Base-by-base conservation (phyloP, 2,888 invertebrate species). In the Glaucopsyche alexis region DNA sequence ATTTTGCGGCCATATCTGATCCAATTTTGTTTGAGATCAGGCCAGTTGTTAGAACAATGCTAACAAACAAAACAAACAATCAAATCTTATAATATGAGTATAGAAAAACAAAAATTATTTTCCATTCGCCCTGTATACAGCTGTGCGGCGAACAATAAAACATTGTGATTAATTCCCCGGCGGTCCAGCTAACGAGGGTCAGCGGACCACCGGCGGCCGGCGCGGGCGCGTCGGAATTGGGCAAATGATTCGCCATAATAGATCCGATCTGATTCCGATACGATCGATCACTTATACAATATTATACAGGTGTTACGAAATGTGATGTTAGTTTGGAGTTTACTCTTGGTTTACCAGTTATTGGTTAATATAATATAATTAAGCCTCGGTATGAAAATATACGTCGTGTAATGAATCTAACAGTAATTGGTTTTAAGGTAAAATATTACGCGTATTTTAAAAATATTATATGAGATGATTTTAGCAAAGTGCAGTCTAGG, bases 171-270 rank as follows among this genome's bases (percentile, higher is more conserved):
- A 91, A 91, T 91, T 89, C 84, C 84, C 82, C 85, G 83, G 81
- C 84, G 84, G 84, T 81, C 84, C 80, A 78, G 50, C 86, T 91
- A 91, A 90, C 90, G 90, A 90, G 90, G 90, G 88, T 89, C 89
- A 87, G 72, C 67, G 52, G 67, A 50, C 60, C 49, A 49, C 66
- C 66, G 13, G 82, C 86, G 84, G 85, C 85, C 85, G 81, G 80
- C 77, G 81, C 77, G 75, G 81, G 80, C 77, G 81, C 77, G 75
- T 19, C 69, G 47, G 47, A 49, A 49, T 69, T 69, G 69, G 69
- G 69, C 69, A 47, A 60, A 60, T 60, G 60, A 60, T 60, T 60
- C 60, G 60, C 60, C 29, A 60, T 60, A 60, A 60, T 60, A 29
- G 60, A 60, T 60, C 60, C 29, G 60, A 60, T 60, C 38, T 13